These are phyloP conservation scores for Myxocyprinus asiaticus DNA, from an alignment of 2,113 vertebrate species.

Conservation along the genomic window DNA sequence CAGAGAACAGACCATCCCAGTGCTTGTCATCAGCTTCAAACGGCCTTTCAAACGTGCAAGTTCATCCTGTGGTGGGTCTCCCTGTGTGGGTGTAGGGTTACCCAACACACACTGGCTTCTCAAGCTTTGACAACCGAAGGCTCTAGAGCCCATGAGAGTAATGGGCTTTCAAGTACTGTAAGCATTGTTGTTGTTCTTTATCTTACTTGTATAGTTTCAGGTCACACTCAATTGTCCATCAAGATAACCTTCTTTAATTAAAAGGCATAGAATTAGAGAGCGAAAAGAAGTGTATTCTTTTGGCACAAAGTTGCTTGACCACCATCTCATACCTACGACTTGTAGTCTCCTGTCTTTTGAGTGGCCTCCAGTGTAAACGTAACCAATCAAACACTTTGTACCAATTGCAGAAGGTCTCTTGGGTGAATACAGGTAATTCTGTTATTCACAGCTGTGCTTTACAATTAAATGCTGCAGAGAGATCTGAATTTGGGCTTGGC, in stretches of 20 bases:
- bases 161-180: conserved; percentile 53
- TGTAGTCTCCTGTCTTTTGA: conserved; percentile 33
- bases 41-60: conserved; percentile 70
- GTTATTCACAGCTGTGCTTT: conserved; percentile 37
- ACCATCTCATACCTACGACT: conserved; percentile 10
- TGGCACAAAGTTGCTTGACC: conserved; percentile 17
- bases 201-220: conserved; percentile 51
- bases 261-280: conserved; percentile 30
- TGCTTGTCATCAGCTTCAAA: conserved; percentile 75
- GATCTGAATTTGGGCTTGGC: too few species aligned
- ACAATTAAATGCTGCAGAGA: conserved; percentile 52
- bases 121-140: conserved; percentile 44
- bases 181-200: conserved; percentile 32
- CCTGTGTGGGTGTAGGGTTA: conserved; percentile 69
- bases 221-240: conserved; percentile 50
- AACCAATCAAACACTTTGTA: not conserved
- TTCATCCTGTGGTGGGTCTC: conserved; percentile 60
- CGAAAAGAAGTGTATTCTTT: conserved; percentile 15
- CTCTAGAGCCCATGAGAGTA: conserved; percentile 46
- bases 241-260: conserved; percentile 30
- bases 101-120: conserved; percentile 58
- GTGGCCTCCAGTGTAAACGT: conserved; percentile 5
- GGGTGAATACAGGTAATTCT: conserved; percentile 16
- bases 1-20: conserved; percentile 62
- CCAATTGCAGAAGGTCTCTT: not conserved